These are phyloP conservation scores for Siphonodentalium dalli DNA, from an alignment of 2,888 invertebrate species.

Conservation along the genomic window DNA sequence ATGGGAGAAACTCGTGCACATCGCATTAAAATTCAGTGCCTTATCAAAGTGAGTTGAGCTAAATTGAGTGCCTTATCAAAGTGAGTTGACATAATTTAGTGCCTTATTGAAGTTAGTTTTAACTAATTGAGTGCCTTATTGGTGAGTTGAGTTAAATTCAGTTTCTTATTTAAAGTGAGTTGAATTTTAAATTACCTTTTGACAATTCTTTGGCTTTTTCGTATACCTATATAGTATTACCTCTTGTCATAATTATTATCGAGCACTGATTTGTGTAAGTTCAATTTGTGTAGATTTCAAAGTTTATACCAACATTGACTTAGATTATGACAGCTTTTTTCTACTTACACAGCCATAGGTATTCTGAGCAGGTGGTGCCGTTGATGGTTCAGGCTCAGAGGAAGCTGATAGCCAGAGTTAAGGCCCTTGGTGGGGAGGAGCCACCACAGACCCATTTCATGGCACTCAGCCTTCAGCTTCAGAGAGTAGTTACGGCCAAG, in stretches of 20 bases:
- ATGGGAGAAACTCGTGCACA: constrained; percentile 63
- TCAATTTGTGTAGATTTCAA: no score
- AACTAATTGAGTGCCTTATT: constrained; percentile 60
- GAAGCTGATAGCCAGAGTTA: constrained; percentile 44
- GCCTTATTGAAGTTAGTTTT: constrained; percentile 60
- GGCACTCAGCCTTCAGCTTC: constrained; percentile 39
- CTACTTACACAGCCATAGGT: constrained; percentile 51
- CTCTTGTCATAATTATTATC: no score
- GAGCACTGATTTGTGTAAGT: no score
- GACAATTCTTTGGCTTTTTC: no score
- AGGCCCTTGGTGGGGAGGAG: constrained; percentile 40
- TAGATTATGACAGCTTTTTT: background rate
- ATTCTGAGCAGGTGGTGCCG: constrained; percentile 60
- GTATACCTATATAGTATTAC: no score
- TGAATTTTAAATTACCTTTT: no score
- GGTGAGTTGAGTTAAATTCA: no score
- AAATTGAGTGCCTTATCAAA: constrained; percentile 61
- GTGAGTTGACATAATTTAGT: constrained; percentile 61
- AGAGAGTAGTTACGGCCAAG: constrained; percentile 47
- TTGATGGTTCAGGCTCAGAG: constrained; percentile 61
- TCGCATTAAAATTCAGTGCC: constrained; percentile 62
- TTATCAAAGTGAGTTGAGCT: constrained; percentile 60
- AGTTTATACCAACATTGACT: no score
- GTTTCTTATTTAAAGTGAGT: no score
- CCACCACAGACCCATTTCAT: constrained; percentile 58